Evolutionary conservation across 2,888 invertebrate genomes (phyloP), one percentile per base, ranked within the genome.

Genomic region (Allolobophora icterica): DNA sequence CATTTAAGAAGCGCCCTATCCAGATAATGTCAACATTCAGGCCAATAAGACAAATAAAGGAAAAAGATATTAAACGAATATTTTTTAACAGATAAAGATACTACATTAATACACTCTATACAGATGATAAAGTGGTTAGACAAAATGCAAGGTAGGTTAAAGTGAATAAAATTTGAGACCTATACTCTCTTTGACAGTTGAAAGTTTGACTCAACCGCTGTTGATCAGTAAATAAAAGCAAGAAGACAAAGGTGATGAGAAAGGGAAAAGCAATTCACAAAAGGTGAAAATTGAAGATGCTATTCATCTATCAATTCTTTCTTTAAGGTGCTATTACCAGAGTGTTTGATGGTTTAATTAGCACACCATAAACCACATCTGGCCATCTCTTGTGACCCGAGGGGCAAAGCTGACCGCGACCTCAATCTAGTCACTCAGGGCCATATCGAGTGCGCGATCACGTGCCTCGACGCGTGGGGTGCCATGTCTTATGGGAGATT

Each of bases 281-380:
- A 52, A 24, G 71, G 71, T 11, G 71, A 30, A 8, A 71, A 71
- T 71, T 71, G 71, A 71, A n/a, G 71, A 71, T 30, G 8, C 30
- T n/a, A 71, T n/a, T 30, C 15, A 71, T 71, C 71, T 3, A 71
- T 71, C n/a, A 71, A 71, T 71, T 71, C 30, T 71, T 71, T 71
- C 71, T 71, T 71, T 71, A 71, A 30, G 2, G 30, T 71, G 71
- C 71, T n/a, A n/a, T 71, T 19, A 21, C 71, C 71, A 0, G 8
- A 8, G n/a, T 71, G 30, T 71, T 71, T 71, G 71, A n/a, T 71
- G 71, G n/a, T 6, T 30, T 71, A 71, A 71, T 71, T 71, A 71
- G 71, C 71, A n/a, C 71, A 71, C 71, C 71, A 71, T 71, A 71
- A 71, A 71, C 71, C 71, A 71, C 71, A 71, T n/a, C 30, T 71